Evolutionary conservation across 2,888 invertebrate species (phyloP), one percentile per base, ranked within the genome.

Genomic region (Sminthurides aquaticus): DNA sequence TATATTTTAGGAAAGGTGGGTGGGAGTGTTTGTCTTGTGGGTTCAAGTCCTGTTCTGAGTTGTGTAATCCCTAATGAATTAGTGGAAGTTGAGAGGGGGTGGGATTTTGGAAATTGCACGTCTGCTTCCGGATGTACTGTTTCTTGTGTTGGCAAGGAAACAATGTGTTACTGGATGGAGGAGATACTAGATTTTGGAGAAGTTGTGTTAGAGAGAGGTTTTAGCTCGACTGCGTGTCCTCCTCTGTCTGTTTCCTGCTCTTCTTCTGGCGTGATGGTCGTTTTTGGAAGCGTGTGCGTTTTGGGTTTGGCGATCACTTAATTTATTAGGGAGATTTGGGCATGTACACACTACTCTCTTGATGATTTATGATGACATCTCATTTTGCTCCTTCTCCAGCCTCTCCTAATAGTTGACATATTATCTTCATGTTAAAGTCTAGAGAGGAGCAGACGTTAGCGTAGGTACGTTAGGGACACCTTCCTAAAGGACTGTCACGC

Each of bases 361-460:
- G 20, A 62, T 62, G 62, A 66, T 66, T 66, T 66, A 66, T 66
- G 62, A 66, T 52, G 66, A 66, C 66, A 66, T 62, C 59, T 49
- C 55, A 66, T 62, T 66, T 62, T 57, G 60, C 61, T 54, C 52
- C 49, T 56, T 49, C 57, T 63, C 63, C 55, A 54, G 28, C 56
- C 29, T 56, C 34, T 34, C 56, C 18, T 52, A 52, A 52, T 52
- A 52, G 52, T 52, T 22, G 20, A 8, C 22, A 20, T 22, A 52
- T 52, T 52, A 52, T 22, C 52, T 52, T 20, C 52, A 20, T 20
- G 18, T 52, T 20, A 52, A 20, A 52, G 5, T 52, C 15, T 20
- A 52, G 20, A 8, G n/a, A n/a, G n/a, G n/a, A n/a, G n/a, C n/a
- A n/a, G n/a, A n/a, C n/a, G n/a, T n/a, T n/a, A n/a, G n/a, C n/a